Percentiles rank a stretch among this genome's conserved stretches.
Conservation (phyloP, 2,113 vertebrate species). For the Uria aalge region DNA sequence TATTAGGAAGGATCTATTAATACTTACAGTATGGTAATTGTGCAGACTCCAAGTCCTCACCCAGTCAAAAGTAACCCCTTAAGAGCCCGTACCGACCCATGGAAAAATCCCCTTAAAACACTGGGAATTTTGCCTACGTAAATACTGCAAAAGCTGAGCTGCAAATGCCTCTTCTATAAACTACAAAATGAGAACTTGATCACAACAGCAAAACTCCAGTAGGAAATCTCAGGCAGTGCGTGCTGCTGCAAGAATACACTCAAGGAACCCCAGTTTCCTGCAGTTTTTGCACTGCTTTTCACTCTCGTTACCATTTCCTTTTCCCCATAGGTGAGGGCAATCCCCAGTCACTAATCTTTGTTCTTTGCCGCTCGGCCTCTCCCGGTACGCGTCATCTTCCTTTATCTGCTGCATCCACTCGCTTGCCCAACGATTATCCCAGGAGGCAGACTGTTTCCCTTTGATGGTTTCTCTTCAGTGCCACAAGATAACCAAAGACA, state of each 20-base stretch:
- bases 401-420: constrained; percentile 29
- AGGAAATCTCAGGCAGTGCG: not conserved
- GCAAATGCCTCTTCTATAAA: not conserved
- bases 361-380: not conserved
- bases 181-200: not conserved
- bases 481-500: constrained; percentile 1
- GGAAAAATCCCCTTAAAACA: constrained; percentile 28
- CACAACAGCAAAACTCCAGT: not conserved
- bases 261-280: not conserved
- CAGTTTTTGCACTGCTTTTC: not conserved
- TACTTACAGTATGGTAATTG: constrained; percentile 9
- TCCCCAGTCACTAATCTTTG: not conserved
- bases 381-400: not conserved
- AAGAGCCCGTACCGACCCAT: not conserved
- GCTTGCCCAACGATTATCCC: not conserved
- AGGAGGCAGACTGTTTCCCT: constrained; percentile 7
- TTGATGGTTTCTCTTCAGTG: constrained; percentile 13
- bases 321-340: not conserved
- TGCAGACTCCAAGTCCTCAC: constrained; percentile 11
- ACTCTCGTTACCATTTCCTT: not conserved
- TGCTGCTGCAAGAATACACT: not conserved
- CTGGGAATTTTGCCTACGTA: not conserved
- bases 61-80: not conserved
- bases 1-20: constrained; percentile 52
- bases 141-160: constrained; percentile 1